These are phyloP conservation scores for Semnopithecus entellus DNA, from an alignment of 2,113 vertebrate species.

Conservation along the genomic window DNA sequence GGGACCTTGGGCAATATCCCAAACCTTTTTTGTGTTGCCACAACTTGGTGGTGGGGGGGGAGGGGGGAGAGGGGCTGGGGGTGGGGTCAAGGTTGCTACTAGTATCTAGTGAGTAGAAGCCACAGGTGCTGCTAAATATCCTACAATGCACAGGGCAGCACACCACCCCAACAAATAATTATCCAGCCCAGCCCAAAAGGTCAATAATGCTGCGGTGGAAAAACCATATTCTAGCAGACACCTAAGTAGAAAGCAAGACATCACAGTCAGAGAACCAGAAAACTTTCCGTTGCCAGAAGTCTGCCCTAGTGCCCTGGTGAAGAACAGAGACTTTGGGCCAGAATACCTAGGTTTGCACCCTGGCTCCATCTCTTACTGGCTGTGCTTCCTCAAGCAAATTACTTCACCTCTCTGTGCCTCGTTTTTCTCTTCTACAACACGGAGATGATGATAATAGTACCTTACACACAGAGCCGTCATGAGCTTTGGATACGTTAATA, in stretches of 20 bases:
- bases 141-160: background rate
- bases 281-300: background rate
- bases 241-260: background rate
- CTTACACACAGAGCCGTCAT: background rate
- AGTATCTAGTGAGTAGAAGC: background rate
- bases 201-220: background rate
- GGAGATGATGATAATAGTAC: background rate
- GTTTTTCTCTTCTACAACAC: background rate
- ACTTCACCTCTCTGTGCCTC: background rate
- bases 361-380: background rate
- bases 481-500: background rate
- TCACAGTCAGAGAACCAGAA: background rate
- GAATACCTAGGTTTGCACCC: background rate
- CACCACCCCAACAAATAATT: too few relatives aligned
- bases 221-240: background rate
- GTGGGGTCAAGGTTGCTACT: background rate
- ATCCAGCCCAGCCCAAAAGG: background rate
- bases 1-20: background rate
- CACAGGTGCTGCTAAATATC: background rate
- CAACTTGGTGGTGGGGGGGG: background rate
- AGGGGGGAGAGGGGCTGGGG: background rate
- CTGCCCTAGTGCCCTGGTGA: background rate
- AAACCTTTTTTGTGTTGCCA: background rate
- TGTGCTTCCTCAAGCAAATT: background rate
- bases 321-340: background rate